A percentile compares a stretch with the other conserved stretches of the same genome.
Conservation (phyloP, 2,797 vertebrate genomes). For the Pampus argenteus region DNA sequence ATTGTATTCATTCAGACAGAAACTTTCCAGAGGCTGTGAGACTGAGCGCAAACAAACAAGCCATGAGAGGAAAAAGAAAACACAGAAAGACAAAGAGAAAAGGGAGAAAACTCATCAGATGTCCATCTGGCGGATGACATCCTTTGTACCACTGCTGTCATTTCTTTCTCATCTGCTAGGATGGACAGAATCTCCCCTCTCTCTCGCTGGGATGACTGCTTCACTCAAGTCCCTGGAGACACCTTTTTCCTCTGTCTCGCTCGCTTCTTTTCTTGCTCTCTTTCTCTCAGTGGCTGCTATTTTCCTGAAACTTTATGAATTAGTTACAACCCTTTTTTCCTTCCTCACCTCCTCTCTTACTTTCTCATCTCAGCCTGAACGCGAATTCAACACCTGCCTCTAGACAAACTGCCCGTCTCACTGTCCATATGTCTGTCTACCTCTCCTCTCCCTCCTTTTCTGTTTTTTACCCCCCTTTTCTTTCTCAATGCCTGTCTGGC, state of each 20-base stretch:
- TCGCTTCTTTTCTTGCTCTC: conserved; percentile 60
- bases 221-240: conserved; percentile 85
- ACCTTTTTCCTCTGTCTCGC: conserved; percentile 75
- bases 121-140: conserved; percentile 87
- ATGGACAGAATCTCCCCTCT: conserved; percentile 82
- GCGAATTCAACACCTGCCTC: conserved; percentile 81
- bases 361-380: conserved; percentile 72
- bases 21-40: conserved; percentile 78
- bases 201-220: conserved; percentile 82
- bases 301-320: conserved; percentile 88
- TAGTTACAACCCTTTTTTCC: conserved; percentile 86
- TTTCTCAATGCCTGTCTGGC: conserved; percentile 51
- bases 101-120: conserved; percentile 84
- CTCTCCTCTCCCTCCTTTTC: background rate
- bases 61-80: conserved; percentile 36
- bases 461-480: background rate
- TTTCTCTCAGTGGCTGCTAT: conserved; percentile 75
- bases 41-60: conserved; percentile 83
- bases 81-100: conserved; percentile 72
- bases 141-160: conserved; percentile 87
- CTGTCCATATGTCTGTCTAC: conserved; percentile 56
- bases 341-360: conserved; percentile 73
- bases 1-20: conserved; percentile 74
- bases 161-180: conserved; percentile 85
- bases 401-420: conserved; percentile 73